phyloP scores from a whole-genome alignment of 2,797 vertebrate species.

The Enteromius afrohamiltoni region DNA sequence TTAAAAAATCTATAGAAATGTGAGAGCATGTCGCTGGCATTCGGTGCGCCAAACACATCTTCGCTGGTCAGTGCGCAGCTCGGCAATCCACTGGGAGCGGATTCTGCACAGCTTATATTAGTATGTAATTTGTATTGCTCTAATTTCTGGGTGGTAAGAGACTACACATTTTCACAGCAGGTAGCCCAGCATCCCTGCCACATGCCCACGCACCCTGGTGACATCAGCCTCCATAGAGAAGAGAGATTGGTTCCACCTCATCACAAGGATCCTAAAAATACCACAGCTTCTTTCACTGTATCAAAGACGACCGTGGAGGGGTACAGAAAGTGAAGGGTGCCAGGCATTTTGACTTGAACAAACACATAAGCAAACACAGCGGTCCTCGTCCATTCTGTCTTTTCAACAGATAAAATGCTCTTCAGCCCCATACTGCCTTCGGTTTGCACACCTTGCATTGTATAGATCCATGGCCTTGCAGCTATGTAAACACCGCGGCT shows the following conservation, averaged over 20 bases:
- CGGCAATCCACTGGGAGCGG: background rate
- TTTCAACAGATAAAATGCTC: background rate
- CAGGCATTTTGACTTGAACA: slow-evolving; percentile 72
- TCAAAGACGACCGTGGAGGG: slow-evolving; percentile 57
- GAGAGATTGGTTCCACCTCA: slow-evolving; percentile 80
- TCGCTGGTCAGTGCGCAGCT: slow-evolving; percentile 14
- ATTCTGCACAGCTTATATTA: slow-evolving; percentile 27
- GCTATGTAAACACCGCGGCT: slow-evolving; percentile 5
- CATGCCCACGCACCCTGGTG: slow-evolving; percentile 44
- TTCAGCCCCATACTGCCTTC: slow-evolving; percentile 1
- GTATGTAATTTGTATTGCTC: slow-evolving; percentile 47
- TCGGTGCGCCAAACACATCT: background rate
- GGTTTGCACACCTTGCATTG: slow-evolving; percentile 16
- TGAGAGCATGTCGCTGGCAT: background rate
- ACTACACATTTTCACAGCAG: slow-evolving; percentile 48
- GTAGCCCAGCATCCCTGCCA: slow-evolving; percentile 44
- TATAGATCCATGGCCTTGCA: slow-evolving; percentile 22
- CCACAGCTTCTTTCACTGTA: slow-evolving; percentile 62
- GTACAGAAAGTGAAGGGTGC: slow-evolving; percentile 70
- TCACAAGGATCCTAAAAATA: slow-evolving; percentile 73
- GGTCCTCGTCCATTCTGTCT: slow-evolving; percentile 12
- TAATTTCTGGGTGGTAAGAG: slow-evolving; percentile 46
- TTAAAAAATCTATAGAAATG: slow-evolving; percentile 5
- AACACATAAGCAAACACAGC: background rate
- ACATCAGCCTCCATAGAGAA: slow-evolving; percentile 60